Conservation (phyloP, 2,797 vertebrate genomes). For the Sebastes steindachneri region DNA sequence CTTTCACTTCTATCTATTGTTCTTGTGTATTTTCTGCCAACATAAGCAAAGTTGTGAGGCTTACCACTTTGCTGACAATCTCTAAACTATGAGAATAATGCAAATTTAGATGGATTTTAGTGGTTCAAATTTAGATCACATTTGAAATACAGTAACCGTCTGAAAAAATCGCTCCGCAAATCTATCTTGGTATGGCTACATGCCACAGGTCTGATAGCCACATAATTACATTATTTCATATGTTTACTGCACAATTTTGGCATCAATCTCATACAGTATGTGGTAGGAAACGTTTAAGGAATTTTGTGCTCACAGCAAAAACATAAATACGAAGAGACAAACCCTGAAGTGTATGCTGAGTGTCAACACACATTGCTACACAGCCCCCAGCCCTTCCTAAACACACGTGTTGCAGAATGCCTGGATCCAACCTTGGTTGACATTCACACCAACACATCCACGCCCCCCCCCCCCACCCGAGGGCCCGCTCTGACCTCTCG, state of each 20-base stretch:
- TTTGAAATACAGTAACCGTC: conserved; percentile 22
- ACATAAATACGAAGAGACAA: background rate
- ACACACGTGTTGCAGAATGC: conserved; percentile 52
- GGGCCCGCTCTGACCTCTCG: conserved; percentile 57
- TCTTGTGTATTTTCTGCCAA: conserved; percentile 19
- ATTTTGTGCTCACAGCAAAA: conserved; percentile 6
- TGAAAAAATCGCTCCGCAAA: conserved; percentile 20
- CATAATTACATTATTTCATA: conserved; percentile 4
- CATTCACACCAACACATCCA: conserved; percentile 67
- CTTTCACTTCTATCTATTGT: conserved; percentile 26
- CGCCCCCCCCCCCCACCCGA: conserved; percentile 9
- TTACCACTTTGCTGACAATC: conserved; percentile 59
- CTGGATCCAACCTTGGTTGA: conserved; percentile 74
- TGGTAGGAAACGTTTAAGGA: conserved; percentile 12
- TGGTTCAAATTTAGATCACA: conserved; percentile 24
- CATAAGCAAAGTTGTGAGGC: conserved; percentile 48
- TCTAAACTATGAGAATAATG: conserved; percentile 51
- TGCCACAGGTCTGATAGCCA: conserved; percentile 12
- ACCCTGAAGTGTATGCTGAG: background rate
- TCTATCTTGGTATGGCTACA: conserved; percentile 34
- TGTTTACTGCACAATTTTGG: conserved; percentile 27
- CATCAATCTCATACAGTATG: background rate
- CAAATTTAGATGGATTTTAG: conserved; percentile 25
- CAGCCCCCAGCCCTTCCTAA: background rate
- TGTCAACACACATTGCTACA: background rate